Conservation (phyloP, 2,113 vertebrate genomes). For the Podarcis muralis region DNA sequence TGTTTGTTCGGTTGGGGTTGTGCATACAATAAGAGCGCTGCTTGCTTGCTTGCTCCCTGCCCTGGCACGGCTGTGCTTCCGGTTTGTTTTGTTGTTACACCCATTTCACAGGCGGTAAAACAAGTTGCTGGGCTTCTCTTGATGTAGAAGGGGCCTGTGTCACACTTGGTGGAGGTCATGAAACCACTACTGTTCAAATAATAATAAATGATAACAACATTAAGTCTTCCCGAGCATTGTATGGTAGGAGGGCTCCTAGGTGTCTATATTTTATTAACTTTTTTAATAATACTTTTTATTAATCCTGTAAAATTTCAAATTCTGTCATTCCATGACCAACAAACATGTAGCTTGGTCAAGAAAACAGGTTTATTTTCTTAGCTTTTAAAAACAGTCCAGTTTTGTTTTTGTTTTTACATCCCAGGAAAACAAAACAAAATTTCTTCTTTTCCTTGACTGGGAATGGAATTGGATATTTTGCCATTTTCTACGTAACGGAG, state of each 20-base stretch:
- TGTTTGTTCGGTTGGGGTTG: background rate
- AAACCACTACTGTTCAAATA: background rate
- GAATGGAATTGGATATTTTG: background rate
- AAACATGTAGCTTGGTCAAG: too few relatives aligned
- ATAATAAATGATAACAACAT: background rate
- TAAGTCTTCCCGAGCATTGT: background rate
- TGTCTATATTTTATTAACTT: too few relatives aligned
- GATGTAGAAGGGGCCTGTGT: background rate
- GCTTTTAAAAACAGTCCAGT: background rate
- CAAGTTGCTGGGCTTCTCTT: background rate
- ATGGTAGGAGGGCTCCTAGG: too few relatives aligned
- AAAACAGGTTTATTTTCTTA: background rate
- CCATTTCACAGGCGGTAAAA: background rate
- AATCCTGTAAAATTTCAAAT: too few relatives aligned
- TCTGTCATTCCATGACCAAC: too few relatives aligned
- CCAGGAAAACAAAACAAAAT: background rate
- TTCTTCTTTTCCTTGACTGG: background rate
- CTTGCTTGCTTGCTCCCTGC: background rate
- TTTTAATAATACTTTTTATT: too few relatives aligned
- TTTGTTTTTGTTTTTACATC: background rate
- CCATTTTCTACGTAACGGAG: background rate
- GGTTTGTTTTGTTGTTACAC: background rate
- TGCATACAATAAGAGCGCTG: background rate
- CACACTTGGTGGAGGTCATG: background rate
- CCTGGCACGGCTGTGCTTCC: background rate